These are phyloP conservation scores for Platichthys flesus DNA, from an alignment of 2,113 vertebrate species.

Conservation along the genomic window DNA sequence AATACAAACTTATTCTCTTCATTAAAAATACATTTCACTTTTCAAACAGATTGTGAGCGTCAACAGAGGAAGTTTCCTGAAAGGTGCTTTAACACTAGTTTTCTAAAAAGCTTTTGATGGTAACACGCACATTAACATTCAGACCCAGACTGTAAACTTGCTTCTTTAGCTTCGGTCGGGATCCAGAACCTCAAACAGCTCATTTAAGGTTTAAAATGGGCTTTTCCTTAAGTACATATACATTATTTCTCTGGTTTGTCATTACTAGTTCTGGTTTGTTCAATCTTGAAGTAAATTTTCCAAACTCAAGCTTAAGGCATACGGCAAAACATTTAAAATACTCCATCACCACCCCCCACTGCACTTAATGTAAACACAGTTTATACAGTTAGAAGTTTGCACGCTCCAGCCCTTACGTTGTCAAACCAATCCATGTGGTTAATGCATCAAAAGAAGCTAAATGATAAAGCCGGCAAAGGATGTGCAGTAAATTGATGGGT, in stretches of 20 bases:
- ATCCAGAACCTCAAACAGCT: slow-evolving; percentile 13
- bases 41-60: slow-evolving; percentile 24
- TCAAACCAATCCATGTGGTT: not conserved
- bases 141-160: slow-evolving; percentile 5
- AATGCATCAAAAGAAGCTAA: slow-evolving; percentile 1
- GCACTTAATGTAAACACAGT: not conserved
- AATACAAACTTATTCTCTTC: slow-evolving; percentile 18
- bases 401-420: not conserved
- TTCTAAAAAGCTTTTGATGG: no score
- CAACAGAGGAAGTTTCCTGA: slow-evolving; percentile 11
- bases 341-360: not conserved
- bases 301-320: slow-evolving; percentile 35
- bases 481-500: no score
- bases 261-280: not conserved
- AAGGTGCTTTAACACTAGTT: not conserved
- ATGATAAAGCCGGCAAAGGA: not conserved
- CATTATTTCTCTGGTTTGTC: not conserved
- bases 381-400: not conserved
- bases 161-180: not conserved
- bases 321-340: not conserved
- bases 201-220: not conserved
- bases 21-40: slow-evolving; percentile 29
- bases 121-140: no score
- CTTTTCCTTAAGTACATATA: not conserved
- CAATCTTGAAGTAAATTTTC: not conserved